Conservation (phyloP, 2,113 vertebrate genomes). For the Cheilinus undulatus region DNA sequence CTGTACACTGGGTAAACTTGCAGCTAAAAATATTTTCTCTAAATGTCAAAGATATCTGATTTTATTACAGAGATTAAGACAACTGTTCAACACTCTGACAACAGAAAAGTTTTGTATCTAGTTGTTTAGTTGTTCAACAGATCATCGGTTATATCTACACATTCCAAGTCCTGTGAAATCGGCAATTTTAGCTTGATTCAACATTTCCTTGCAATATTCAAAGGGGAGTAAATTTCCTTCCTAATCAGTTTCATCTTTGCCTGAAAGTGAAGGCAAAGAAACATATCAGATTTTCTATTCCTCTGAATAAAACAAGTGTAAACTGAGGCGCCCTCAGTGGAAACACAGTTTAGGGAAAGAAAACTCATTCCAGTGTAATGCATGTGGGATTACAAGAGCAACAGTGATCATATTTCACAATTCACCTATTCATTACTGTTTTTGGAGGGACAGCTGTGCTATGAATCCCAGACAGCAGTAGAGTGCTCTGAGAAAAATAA, state of each 20-base stretch:
- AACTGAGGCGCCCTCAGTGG: slow-evolving; percentile 28
- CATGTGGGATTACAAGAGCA: slow-evolving; percentile 37
- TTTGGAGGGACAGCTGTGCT: slow-evolving; percentile 35
- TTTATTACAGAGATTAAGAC: no score
- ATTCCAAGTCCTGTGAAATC: no score
- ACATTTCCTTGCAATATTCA: not conserved
- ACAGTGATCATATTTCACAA: slow-evolving; percentile 45
- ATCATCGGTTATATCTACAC: no score
- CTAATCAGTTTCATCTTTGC: not conserved
- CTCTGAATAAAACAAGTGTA: slow-evolving; percentile 26
- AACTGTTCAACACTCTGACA: no score
- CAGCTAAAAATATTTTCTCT: no score
- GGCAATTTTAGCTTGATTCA: no score
- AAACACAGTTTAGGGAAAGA: slow-evolving; percentile 23
- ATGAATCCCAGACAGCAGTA: slow-evolving; percentile 25
- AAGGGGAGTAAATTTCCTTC: slow-evolving; percentile 10
- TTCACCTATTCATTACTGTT: slow-evolving; percentile 42
- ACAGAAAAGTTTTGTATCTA: no score
- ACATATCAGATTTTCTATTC: not conserved
- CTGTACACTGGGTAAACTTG: no score
- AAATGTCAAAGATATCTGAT: no score
- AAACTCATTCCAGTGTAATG: slow-evolving; percentile 20
- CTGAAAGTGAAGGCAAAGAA: slow-evolving; percentile 27
- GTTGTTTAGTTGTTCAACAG: no score
- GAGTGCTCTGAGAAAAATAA: slow-evolving; percentile 43